Evolutionary conservation across 2,888 invertebrate genomes (phyloP).

Genomic region (Nudaria mundana): DNA sequence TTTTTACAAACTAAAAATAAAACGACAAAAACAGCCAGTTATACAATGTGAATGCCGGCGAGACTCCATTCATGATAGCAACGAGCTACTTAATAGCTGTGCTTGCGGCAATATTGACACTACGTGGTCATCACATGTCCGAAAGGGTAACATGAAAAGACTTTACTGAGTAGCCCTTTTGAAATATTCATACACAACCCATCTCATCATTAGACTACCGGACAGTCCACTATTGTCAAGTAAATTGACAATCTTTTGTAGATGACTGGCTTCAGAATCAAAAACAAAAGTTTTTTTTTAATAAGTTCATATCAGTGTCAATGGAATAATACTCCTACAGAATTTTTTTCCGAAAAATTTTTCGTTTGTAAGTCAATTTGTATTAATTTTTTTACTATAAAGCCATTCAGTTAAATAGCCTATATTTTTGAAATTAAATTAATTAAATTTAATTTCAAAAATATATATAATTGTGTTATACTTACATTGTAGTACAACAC

Average conservation of each 20-base stretch:
- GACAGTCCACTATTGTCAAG: slow-evolving; percentile 12
- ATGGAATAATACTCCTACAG: too few species aligned
- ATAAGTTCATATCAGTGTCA: too few species aligned
- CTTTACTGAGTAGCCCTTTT: slow-evolving; percentile 44
- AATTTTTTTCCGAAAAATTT: too few species aligned
- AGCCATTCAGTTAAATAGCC: slow-evolving; percentile 10
- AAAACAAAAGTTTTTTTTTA: too few species aligned
- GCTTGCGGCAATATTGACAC: slow-evolving; percentile 70
- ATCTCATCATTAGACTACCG: slow-evolving; percentile 5
- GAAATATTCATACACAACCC: slow-evolving; percentile 42
- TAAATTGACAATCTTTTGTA: too few species aligned
- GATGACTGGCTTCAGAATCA: too few species aligned
- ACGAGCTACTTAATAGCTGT: slow-evolving; percentile 73
- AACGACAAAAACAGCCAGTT: slow-evolving; percentile 49
- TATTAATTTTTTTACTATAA: slow-evolving; percentile 1
- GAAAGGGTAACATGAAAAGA: slow-evolving; percentile 54
- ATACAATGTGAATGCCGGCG: slow-evolving; percentile 41
- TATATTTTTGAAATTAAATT: too few species aligned
- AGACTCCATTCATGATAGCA: slow-evolving; percentile 62
- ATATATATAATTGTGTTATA: too few species aligned
- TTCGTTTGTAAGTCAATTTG: too few species aligned
- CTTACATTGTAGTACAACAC: slow-evolving; percentile 26
- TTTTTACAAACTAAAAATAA: slow-evolving; percentile 27
- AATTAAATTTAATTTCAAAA: too few species aligned
- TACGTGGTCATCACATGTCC: slow-evolving; percentile 72